Evolutionary conservation across 2,797 vertebrate species (phyloP).

Genomic region (Anableps anableps): DNA sequence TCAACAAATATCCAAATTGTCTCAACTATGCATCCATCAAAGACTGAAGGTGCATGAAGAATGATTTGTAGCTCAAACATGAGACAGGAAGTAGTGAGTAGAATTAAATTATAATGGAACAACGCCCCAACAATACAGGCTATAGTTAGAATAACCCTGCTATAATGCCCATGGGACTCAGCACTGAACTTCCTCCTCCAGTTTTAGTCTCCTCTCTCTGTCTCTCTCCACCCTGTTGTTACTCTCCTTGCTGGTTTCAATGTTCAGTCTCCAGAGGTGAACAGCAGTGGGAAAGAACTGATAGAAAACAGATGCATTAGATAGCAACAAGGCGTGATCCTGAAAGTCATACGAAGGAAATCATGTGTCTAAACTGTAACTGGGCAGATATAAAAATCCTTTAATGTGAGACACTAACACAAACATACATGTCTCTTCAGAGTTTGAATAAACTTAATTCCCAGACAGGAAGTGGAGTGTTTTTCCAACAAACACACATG

Average conservation of each 20-base stretch:
- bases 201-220: constrained; percentile 38
- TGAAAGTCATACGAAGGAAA: neutral
- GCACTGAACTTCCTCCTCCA: constrained; percentile 49
- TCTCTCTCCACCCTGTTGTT: constrained; percentile 26
- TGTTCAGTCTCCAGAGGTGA: constrained; percentile 12
- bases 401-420: constrained; percentile 1
- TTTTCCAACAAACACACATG: constrained; percentile 43
- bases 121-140: constrained; percentile 34
- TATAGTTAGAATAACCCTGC: constrained; percentile 72
- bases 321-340: constrained; percentile 1
- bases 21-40: constrained; percentile 4
- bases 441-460: constrained; percentile 10
- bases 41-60: constrained; percentile 5
- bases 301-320: constrained; percentile 53
- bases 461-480: constrained; percentile 41
- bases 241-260: constrained; percentile 15
- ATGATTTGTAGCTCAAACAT: constrained; percentile 9
- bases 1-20: constrained; percentile 6
- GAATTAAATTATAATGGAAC: constrained; percentile 59
- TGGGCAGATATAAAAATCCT: neutral
- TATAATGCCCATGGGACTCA: constrained; percentile 51
- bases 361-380: neutral
- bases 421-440: constrained; percentile 2
- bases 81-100: constrained; percentile 43
- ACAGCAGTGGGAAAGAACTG: constrained; percentile 23